phyloP scores from a whole-genome alignment of 2,888 invertebrate species.

The Tipula helvola region DNA sequence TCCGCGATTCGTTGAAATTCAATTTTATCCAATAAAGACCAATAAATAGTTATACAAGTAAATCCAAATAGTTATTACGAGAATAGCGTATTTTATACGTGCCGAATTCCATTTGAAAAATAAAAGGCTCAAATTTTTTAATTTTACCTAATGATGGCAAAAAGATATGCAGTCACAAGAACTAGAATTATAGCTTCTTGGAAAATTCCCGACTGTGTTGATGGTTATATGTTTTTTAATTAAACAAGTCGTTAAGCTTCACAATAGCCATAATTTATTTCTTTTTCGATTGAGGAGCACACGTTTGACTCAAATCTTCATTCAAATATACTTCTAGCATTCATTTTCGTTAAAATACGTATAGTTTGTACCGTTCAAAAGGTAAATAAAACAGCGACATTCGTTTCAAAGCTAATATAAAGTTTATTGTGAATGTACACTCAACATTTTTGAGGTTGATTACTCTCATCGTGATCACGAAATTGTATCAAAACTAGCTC shows the following conservation, averaged over 20 bases:
- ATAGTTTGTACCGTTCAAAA: neutral
- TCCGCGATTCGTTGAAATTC: conserved; percentile 26
- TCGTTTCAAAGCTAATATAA: neutral
- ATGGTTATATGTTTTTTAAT: neutral
- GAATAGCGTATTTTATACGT: conserved; percentile 25
- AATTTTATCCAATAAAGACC: conserved; percentile 23
- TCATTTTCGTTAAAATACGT: neutral
- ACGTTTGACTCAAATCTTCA: neutral
- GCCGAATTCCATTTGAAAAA: conserved; percentile 29
- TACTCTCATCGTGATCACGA: conserved; percentile 28
- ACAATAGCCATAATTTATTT: neutral
- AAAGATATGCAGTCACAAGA: conserved; percentile 37
- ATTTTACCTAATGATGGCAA: conserved; percentile 39
- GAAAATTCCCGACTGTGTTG: conserved; percentile 23
- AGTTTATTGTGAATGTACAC: neutral
- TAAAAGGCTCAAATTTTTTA: conserved; percentile 32
- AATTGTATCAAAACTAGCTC: conserved; percentile 46
- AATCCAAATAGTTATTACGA: conserved; percentile 12
- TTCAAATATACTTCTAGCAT: neutral
- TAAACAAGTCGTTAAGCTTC: neutral
- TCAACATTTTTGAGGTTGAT: neutral
- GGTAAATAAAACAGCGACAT: neutral
- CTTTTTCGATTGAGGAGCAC: neutral
- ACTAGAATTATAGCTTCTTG: conserved; percentile 31
- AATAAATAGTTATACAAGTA: conserved; percentile 20